These are phyloP conservation scores for Psammodynastes pulverulentus DNA, from an alignment of 2,113 vertebrate genomes.

Conservation along the genomic window DNA sequence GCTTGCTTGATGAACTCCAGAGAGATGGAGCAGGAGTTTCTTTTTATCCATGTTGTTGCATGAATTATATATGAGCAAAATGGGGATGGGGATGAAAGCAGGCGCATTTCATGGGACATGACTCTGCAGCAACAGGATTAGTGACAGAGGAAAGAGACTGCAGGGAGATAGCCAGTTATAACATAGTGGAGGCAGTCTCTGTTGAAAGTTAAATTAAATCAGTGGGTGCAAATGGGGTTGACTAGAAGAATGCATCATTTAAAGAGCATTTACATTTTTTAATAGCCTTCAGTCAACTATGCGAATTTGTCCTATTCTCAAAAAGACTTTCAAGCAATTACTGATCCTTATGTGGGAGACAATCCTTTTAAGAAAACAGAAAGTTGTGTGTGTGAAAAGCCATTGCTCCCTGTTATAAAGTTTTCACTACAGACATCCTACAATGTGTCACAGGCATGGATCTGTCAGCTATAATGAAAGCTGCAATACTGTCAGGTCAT, in stretches of 20 bases:
- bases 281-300: not conserved
- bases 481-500: constrained; percentile 28
- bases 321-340: constrained; percentile 67
- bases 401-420: constrained; percentile 83
- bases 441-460: constrained; percentile 61
- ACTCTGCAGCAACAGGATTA: not conserved
- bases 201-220: accelerated
- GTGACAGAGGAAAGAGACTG: not conserved
- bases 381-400: constrained; percentile 55
- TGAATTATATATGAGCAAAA: not conserved
- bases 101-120: not conserved
- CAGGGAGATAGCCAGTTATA: accelerated
- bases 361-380: constrained; percentile 47
- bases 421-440: constrained; percentile 61
- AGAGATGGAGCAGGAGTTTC: not conserved
- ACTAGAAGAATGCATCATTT: not conserved
- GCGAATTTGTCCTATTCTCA: constrained; percentile 14
- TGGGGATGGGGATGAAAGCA: not conserved
- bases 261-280: not conserved
- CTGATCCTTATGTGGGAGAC: constrained; percentile 58
- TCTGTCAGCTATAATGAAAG: constrained; percentile 72
- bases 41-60: not conserved
- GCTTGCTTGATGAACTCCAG: not conserved
- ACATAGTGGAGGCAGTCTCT: not conserved
- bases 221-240: not conserved